phyloP scores from a whole-genome alignment of 64 coral and sea anemone genomes.

The Actinia tenebrosa region DNA sequence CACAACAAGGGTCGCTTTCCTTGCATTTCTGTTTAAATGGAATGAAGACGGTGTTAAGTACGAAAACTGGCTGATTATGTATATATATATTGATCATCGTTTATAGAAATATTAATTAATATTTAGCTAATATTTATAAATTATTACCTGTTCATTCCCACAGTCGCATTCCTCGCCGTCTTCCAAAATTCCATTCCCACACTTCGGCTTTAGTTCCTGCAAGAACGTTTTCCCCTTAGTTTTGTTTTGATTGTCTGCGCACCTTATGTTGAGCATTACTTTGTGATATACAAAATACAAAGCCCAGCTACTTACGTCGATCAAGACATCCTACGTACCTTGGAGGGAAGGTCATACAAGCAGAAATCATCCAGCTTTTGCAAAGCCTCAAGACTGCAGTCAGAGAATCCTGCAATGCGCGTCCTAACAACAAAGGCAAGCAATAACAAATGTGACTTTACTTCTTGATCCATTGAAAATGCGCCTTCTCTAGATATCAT shows the following conservation, averaged over 20 bases:
- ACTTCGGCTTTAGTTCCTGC: constrained; percentile 28
- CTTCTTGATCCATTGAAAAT: too few relatives aligned
- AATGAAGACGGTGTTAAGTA: too few relatives aligned
- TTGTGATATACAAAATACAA: too few relatives aligned
- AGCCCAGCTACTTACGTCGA: too few relatives aligned
- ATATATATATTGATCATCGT: too few relatives aligned
- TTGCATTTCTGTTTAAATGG: constrained; percentile 12
- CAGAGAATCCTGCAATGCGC: constrained; percentile 49
- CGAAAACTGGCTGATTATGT: too few relatives aligned
- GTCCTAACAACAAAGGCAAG: constrained; percentile 16
- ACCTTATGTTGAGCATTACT: too few relatives aligned
- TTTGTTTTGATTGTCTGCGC: too few relatives aligned
- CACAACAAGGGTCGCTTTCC: constrained; percentile 28
- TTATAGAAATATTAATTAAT: too few relatives aligned
- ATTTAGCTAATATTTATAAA: neutral
- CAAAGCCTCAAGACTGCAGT: constrained; percentile 45
- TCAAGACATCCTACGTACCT: constrained; percentile 13
- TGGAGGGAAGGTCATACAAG: constrained; percentile 28
- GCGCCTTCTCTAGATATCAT: too few relatives aligned
- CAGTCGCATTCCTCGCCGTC: constrained; percentile 44
- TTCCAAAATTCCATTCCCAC: constrained; percentile 41
- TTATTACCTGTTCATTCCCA: constrained; percentile 32
- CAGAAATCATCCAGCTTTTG: constrained; percentile 37
- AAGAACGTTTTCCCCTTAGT: neutral
- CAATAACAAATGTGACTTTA: too few relatives aligned